These are phyloP conservation scores for Chaetodon auriga DNA, from an alignment of 2,113 vertebrate species.

Conservation along the genomic window DNA sequence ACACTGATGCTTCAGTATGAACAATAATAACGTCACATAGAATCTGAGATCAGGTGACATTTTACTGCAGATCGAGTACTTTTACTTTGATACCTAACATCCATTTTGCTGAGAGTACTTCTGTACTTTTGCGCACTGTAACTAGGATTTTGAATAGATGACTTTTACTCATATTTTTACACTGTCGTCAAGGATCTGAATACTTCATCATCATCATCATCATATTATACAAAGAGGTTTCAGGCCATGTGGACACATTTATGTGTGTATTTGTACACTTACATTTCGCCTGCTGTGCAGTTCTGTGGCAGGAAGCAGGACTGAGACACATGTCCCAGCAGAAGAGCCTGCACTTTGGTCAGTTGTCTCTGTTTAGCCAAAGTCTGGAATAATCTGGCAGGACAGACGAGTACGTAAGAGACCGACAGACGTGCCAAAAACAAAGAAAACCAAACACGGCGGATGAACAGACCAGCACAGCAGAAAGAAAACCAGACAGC, in stretches of 20 bases:
- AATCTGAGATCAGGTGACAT: too few relatives aligned
- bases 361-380: conserved; percentile 76
- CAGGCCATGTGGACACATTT: neutral
- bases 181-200: too few relatives aligned
- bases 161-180: too few relatives aligned
- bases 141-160: too few relatives aligned
- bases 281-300: conserved; percentile 66
- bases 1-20: too few relatives aligned
- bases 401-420: neutral
- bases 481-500: neutral
- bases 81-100: too few relatives aligned
- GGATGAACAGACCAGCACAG: neutral
- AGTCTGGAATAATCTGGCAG: conserved; percentile 65
- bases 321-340: conserved; percentile 76
- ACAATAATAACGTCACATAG: too few relatives aligned
- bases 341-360: conserved; percentile 44
- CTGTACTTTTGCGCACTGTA: too few relatives aligned
- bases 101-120: neutral
- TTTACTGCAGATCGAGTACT: too few relatives aligned
- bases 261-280: conserved; percentile 41
- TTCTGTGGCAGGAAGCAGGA: conserved; percentile 77
- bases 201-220: too few relatives aligned
- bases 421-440: neutral
- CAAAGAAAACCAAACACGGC: neutral
- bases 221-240: neutral